Conservation (phyloP, 2,797 vertebrate genomes). For the Myotis findleyi region DNA sequence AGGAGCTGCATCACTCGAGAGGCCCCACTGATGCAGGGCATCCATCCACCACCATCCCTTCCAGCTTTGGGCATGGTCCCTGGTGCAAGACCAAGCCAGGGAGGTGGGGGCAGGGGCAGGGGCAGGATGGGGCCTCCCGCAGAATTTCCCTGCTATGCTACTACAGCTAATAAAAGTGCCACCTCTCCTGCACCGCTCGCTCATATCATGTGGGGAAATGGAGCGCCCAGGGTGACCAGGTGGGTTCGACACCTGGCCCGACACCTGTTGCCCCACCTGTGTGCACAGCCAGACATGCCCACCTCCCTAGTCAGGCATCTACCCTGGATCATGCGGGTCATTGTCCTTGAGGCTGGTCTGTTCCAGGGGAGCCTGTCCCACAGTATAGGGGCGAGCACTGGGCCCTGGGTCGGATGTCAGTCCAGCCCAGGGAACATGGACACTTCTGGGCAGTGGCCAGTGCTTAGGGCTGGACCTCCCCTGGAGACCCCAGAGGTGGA, state of each 20-base stretch:
- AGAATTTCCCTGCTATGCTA: too few relatives aligned
- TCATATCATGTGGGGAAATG: background rate
- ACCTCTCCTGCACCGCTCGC: background rate
- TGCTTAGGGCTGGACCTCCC: background rate
- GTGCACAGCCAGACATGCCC: background rate
- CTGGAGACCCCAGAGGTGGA: too few relatives aligned
- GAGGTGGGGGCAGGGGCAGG: too few relatives aligned
- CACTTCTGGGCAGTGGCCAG: background rate
- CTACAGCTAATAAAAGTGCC: background rate
- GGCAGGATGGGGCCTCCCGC: background rate
- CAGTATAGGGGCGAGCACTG: background rate
- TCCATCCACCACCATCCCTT: too few relatives aligned
- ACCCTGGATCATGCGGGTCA: background rate
- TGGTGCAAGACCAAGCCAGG: background rate
- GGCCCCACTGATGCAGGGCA: background rate
- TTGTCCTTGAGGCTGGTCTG: background rate
- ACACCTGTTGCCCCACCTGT: background rate
- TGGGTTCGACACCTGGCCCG: rapidly evolving
- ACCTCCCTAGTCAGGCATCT: background rate
- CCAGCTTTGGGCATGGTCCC: background rate
- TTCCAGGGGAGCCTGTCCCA: background rate
- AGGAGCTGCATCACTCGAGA: background rate
- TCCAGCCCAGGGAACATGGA: background rate
- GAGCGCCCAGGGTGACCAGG: background rate
- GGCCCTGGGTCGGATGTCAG: background rate